These are phyloP conservation scores for Montipora cactus DNA, from an alignment of 64 coral and sea anemone genomes.

Conservation along the genomic window DNA sequence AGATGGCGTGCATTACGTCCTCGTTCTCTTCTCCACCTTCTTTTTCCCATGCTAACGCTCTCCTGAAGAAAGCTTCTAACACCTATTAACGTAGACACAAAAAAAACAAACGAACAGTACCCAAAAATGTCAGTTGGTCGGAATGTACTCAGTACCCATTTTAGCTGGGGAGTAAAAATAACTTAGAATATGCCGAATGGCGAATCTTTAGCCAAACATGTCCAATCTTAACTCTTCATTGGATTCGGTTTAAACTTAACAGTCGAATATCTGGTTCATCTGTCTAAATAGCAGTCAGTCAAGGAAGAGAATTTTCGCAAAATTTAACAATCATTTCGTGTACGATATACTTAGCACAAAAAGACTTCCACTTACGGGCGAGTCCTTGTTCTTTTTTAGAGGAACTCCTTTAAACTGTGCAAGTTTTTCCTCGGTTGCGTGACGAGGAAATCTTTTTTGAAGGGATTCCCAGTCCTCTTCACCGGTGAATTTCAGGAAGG, in stretches of 20 bases:
- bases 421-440: constrained; percentile 56
- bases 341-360: not conserved
- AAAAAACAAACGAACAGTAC: not conserved
- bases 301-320: no score
- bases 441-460: constrained; percentile 14
- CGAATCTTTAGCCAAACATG: not conserved
- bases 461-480: constrained; percentile 31
- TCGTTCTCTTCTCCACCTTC: not conserved
- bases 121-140: no score
- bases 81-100: not conserved
- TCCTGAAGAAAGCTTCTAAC: not conserved
- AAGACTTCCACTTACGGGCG: not conserved
- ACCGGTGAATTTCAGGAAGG: constrained; percentile 22
- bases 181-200: no score
- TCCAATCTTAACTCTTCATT: not conserved
- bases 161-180: no score
- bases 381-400: not conserved
- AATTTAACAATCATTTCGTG: not conserved
- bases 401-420: constrained; percentile 53
- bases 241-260: not conserved
- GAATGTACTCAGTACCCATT: no score
- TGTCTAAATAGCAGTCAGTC: no score
- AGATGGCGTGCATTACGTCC: not conserved
- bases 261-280: no score
- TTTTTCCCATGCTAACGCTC: not conserved